These are phyloP conservation scores for Haemorhous mexicanus DNA, from an alignment of 2,113 vertebrate genomes.

Conservation along the genomic window DNA sequence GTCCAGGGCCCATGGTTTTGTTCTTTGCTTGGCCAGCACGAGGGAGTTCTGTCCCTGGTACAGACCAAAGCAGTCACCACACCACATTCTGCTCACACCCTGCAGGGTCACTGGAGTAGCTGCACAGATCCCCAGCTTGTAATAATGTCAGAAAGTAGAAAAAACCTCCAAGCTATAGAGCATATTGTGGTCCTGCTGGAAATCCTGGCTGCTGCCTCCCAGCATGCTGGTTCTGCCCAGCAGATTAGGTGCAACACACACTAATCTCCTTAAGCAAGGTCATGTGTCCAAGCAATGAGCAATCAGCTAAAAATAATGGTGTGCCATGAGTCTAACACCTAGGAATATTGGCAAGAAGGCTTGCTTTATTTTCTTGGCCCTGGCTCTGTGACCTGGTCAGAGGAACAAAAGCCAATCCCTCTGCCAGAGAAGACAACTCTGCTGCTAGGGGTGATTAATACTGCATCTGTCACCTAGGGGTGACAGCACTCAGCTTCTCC, in stretches of 20 bases:
- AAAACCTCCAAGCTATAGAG: background rate
- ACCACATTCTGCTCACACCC: fast-evolving
- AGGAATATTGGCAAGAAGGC: constrained; percentile 35
- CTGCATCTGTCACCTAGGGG: constrained; percentile 21
- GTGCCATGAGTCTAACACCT: constrained; percentile 29
- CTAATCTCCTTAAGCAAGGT: constrained; percentile 34
- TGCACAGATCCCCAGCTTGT: background rate
- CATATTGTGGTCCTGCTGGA: background rate
- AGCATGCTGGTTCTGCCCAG: background rate
- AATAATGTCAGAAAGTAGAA: background rate
- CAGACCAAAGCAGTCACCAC: background rate
- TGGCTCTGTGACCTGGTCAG: constrained; percentile 44
- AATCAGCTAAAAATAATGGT: constrained; percentile 58
- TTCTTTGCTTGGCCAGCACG: fast-evolving
- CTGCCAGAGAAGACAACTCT: background rate
- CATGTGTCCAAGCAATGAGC: constrained; percentile 34
- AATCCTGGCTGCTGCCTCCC: background rate
- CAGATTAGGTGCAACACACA: background rate
- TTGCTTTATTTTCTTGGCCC: constrained; percentile 32
- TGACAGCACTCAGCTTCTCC: background rate
- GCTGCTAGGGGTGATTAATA: constrained; percentile 12
- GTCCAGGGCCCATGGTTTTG: background rate
- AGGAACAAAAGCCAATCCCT: constrained; percentile 28
- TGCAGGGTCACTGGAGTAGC: background rate
- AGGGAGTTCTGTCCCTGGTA: background rate